Conservation (phyloP, 1,140 invertebrate genomes). For the Phymastichus coffea region DNA sequence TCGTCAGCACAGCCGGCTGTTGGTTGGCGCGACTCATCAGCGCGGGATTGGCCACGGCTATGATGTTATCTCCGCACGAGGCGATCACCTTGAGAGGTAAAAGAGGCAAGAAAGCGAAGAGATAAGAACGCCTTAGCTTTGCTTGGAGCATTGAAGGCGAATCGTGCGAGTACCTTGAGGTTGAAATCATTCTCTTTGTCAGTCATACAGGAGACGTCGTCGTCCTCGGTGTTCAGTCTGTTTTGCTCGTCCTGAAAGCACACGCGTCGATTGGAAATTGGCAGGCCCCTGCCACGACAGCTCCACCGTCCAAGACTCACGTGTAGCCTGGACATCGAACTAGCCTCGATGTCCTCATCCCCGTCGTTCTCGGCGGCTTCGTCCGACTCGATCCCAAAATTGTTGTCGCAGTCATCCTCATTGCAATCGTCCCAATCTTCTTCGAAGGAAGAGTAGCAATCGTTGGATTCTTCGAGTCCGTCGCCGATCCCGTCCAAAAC, state of each 20-base stretch:
- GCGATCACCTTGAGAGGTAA: constrained; percentile 76
- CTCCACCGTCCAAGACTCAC: too few species aligned
- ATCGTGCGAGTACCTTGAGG: constrained; percentile 44
- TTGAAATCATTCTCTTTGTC: constrained; percentile 55
- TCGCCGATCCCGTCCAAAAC: constrained; percentile 13
- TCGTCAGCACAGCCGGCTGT: constrained; percentile 14
- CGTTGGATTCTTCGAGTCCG: constrained; percentile 20
- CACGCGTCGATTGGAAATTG: too few species aligned
- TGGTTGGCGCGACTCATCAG: constrained; percentile 59
- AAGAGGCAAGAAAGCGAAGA: constrained; percentile 17
- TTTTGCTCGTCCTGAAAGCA: constrained; percentile 40
- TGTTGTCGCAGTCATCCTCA: constrained; percentile 15
- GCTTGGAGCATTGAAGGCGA: not conserved
- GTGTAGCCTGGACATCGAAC: not conserved
- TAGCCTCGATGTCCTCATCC: not conserved
- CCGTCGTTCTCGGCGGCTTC: not conserved
- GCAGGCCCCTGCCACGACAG: too few species aligned
- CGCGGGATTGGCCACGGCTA: constrained; percentile 84
- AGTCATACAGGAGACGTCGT: constrained; percentile 33
- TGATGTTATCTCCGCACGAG: constrained; percentile 80
- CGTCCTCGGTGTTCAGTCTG: constrained; percentile 42
- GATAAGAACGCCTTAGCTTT: not conserved
- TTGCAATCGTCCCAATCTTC: constrained; percentile 26
- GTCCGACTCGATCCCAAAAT: constrained; percentile 15
- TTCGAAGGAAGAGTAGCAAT: constrained; percentile 24